Evolutionary conservation across 37 sponge, comb jelly and placozoan genomes (phyloP).

Genomic region (Oscarella lobularis): DNA sequence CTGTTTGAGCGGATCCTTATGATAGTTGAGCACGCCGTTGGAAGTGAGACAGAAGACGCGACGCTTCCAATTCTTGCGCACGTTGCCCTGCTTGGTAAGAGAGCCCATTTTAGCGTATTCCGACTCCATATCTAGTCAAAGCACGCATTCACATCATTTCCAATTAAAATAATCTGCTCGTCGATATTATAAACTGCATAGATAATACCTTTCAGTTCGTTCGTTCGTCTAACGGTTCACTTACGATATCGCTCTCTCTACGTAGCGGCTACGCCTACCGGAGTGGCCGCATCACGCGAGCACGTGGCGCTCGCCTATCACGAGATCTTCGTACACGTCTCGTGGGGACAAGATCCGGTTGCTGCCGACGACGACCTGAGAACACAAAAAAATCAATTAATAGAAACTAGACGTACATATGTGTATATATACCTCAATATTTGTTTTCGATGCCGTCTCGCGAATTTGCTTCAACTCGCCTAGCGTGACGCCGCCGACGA

Average conservation of each 20-base stretch:
- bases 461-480: not conserved
- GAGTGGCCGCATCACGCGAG: no score
- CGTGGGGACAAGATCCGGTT: not conserved
- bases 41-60: not conserved
- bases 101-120: not conserved
- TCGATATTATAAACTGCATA: no score
- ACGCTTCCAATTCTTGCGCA: conserved; percentile 2
- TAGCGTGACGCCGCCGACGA: not conserved
- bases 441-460: not conserved
- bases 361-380: not conserved
- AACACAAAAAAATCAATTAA: not conserved
- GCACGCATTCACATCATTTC: no score
- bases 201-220: no score
- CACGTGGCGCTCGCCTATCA: no score
- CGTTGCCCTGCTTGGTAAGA: conserved; percentile 1
- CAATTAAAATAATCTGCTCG: no score
- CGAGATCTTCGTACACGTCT: not conserved
- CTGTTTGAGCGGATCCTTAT: not conserved
- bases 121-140: no score
- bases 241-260: no score
- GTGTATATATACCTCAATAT: not conserved
- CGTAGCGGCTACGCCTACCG: no score
- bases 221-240: no score
- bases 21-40: not conserved
- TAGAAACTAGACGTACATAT: not conserved